Percentiles rank a stretch among this genome's conserved stretches.
These are phyloP conservation scores for Aphis gossypii DNA, from an alignment of 1,140 invertebrate genomes.

Conservation along the genomic window DNA sequence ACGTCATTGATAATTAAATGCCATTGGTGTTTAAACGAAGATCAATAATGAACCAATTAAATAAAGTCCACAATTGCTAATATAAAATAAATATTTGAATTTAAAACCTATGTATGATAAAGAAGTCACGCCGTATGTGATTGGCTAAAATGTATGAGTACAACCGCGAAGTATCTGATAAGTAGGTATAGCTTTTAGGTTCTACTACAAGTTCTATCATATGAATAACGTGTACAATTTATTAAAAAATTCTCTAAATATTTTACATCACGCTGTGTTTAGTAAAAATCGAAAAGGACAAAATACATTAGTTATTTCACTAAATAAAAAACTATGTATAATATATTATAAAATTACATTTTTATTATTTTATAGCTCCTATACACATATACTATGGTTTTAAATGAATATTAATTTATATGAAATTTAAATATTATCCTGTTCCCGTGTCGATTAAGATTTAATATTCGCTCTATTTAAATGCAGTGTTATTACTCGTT, in stretches of 20 bases:
- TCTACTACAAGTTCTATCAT: background rate
- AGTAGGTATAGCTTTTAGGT: background rate
- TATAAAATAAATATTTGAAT: background rate
- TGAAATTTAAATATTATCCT: constrained; percentile 20
- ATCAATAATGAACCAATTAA: background rate
- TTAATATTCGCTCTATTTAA: constrained; percentile 1
- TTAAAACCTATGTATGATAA: background rate
- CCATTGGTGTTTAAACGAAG: background rate
- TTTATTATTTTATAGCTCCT: background rate
- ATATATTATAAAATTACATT: background rate
- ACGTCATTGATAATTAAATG: background rate
- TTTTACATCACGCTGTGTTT: background rate
- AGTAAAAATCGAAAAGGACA: background rate
- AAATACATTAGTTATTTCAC: background rate
- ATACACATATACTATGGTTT: background rate
- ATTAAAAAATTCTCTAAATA: background rate
- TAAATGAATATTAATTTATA: background rate
- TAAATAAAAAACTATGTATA: background rate
- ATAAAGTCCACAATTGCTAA: background rate
- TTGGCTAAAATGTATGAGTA: background rate
- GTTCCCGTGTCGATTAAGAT: background rate
- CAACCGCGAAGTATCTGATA: background rate
- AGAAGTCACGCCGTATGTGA: background rate
- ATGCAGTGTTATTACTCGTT: background rate
- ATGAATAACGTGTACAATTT: background rate